phyloP scores from a whole-genome alignment of 2,113 vertebrate species.

The Eulacestoma nigropectus region DNA sequence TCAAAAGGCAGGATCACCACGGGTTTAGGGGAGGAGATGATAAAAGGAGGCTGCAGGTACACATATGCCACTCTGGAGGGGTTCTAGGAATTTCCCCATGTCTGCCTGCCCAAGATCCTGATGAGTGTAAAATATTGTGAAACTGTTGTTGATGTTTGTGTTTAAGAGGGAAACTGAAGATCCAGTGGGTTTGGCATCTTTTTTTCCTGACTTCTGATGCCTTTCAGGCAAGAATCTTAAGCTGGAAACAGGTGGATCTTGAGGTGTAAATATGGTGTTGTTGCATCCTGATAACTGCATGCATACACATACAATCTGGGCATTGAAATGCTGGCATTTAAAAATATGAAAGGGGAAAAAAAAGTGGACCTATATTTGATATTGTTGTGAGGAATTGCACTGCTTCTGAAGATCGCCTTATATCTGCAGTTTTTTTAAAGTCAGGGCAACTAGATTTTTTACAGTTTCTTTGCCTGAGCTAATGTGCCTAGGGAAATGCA shows the following conservation, averaged over 20 bases:
- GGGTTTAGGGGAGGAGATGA: not conserved
- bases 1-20: not conserved
- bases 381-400: not conserved
- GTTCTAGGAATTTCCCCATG: not conserved
- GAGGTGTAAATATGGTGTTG: not conserved
- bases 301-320: not conserved
- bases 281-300: not conserved
- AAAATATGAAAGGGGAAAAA: not conserved
- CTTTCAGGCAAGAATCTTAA: not conserved
- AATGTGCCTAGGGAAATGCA: not conserved
- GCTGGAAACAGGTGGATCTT: not conserved
- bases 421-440: not conserved
- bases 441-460: not conserved
- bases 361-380: not conserved
- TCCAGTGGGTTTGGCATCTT: not conserved
- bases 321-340: not conserved
- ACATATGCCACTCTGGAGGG: not conserved
- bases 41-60: not conserved
- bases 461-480: not conserved
- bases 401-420: not conserved
- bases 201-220: not conserved
- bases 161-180: not conserved
- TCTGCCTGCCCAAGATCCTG: not conserved
- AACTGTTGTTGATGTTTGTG: not conserved
- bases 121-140: not conserved